Evolutionary conservation across 2,113 vertebrate genomes (phyloP).

Genomic region (Mystacornis crossleyi): DNA sequence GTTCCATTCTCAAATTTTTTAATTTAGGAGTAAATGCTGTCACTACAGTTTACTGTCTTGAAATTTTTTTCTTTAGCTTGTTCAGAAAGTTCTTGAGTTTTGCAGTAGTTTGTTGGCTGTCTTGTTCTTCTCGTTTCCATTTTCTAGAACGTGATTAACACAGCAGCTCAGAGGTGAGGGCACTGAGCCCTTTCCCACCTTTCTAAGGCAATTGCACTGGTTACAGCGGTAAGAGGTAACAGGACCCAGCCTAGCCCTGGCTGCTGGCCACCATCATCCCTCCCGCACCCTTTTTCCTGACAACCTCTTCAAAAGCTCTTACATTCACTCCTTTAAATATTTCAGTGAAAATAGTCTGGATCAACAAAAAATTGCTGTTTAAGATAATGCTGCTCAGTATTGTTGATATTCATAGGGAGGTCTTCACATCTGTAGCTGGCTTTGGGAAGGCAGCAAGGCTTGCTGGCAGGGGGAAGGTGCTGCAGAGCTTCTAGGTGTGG

Average conservation of each 20-base stretch:
- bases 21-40: neutral
- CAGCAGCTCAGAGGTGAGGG: neutral
- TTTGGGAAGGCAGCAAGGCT: neutral
- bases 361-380: neutral
- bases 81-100: neutral
- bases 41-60: neutral
- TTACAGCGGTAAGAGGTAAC: neutral
- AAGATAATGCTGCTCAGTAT: neutral
- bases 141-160: neutral
- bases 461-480: neutral
- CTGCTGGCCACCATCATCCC: neutral
- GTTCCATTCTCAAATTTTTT: neutral
- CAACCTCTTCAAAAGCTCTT: neutral
- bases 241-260: neutral
- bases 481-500: neutral
- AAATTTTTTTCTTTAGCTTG: neutral
- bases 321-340: neutral
- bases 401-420: neutral
- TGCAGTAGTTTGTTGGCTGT: neutral
- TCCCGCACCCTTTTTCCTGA: neutral
- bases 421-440: neutral
- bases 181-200: neutral
- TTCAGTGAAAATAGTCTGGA: neutral
- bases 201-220: neutral
- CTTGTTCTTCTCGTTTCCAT: neutral